These are phyloP conservation scores for Sinelater perroti DNA, from an alignment of 2,888 invertebrate genomes.

Conservation along the genomic window DNA sequence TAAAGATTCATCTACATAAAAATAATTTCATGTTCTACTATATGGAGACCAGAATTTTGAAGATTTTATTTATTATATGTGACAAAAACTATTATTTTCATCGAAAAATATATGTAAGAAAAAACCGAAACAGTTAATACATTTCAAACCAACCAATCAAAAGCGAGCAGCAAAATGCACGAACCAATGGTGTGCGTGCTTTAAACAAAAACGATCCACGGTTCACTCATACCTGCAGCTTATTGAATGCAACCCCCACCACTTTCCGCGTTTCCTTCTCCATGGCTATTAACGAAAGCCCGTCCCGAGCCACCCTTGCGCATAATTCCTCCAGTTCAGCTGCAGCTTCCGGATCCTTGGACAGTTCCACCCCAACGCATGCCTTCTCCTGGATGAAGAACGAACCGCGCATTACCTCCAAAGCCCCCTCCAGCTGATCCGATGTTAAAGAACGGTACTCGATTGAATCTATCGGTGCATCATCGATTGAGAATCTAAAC, in stretches of 20 bases:
- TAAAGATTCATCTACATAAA: too few relatives aligned
- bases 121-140: too few relatives aligned
- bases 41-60: too few relatives aligned
- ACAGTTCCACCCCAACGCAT: conserved; percentile 66
- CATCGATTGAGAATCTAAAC: neutral
- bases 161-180: too few relatives aligned
- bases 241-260: conserved; percentile 72
- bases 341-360: conserved; percentile 66
- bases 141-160: too few relatives aligned
- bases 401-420: conserved; percentile 67
- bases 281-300: conserved; percentile 71
- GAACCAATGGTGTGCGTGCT: too few relatives aligned
- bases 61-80: too few relatives aligned
- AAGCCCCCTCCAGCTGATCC: conserved; percentile 66
- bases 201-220: neutral
- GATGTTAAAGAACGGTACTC: conserved; percentile 67
- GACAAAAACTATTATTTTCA: too few relatives aligned
- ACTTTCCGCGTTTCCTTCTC: conserved; percentile 65
- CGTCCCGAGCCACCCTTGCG: conserved; percentile 69
- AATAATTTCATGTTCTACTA: too few relatives aligned
- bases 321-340: conserved; percentile 70
- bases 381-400: conserved; percentile 72
- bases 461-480: conserved; percentile 63
- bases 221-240: conserved; percentile 63
- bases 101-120: too few relatives aligned